Conservation (phyloP, 2,113 vertebrate genomes). For the Gyps fulvus region DNA sequence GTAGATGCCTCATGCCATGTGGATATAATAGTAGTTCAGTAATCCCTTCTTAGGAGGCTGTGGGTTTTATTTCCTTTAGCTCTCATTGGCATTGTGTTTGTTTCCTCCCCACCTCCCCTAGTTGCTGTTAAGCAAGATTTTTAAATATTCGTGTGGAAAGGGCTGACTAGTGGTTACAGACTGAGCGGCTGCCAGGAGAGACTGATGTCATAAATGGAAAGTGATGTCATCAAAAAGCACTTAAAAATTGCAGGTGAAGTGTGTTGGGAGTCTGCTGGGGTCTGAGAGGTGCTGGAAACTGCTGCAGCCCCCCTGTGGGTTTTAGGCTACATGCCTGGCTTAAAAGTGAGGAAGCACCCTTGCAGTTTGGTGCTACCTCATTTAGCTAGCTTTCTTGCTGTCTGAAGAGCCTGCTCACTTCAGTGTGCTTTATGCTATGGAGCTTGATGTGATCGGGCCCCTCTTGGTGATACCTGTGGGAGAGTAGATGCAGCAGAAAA, state of each 20-base stretch:
- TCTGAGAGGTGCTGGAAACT: background rate
- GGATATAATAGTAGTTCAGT: background rate
- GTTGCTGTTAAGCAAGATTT: background rate
- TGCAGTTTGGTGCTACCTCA: background rate
- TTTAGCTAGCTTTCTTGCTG: background rate
- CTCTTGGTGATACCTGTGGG: background rate
- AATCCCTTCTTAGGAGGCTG: background rate
- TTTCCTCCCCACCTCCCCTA: background rate
- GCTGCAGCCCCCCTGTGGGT: background rate
- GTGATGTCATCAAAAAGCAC: background rate
- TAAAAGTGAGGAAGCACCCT: background rate
- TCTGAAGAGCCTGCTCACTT: background rate
- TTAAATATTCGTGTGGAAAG: background rate
- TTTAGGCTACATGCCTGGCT: background rate
- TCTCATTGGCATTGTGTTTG: background rate
- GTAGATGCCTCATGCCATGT: rapidly evolving
- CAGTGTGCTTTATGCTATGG: background rate
- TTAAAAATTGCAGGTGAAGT: background rate
- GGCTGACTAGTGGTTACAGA: background rate
- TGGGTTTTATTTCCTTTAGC: background rate
- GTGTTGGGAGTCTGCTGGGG: background rate
- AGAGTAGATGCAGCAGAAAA: background rate
- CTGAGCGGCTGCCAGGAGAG: background rate
- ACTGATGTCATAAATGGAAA: background rate
- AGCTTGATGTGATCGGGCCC: background rate